A percentile compares a stretch with the other conserved stretches of the same genome.
phyloP scores from a whole-genome alignment of 2,113 vertebrate species.

The Physeter macrocephalus region DNA sequence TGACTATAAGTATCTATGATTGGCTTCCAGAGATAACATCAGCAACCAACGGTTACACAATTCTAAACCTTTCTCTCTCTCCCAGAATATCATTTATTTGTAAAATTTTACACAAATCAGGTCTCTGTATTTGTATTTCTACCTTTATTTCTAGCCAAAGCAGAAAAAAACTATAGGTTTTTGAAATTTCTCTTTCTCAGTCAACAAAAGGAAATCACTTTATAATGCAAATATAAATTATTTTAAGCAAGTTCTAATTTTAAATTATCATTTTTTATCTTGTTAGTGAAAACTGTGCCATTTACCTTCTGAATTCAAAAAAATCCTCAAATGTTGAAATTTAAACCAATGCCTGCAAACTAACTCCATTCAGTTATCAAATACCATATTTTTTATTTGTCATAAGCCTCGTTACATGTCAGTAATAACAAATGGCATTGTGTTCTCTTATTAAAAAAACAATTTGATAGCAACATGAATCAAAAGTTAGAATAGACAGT shows the following conservation, averaged over 20 bases:
- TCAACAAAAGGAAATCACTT: neutral
- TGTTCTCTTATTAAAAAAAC: neutral
- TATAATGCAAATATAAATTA: neutral
- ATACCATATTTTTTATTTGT: neutral
- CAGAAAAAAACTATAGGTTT: neutral
- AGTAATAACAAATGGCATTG: neutral
- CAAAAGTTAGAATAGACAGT: neutral
- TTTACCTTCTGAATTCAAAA: neutral
- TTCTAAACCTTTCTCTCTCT: neutral
- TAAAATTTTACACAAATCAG: neutral
- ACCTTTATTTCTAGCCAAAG: neutral
- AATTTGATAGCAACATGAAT: neutral
- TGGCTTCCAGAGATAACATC: neutral
- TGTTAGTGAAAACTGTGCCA: neutral
- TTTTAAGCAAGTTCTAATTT: neutral
- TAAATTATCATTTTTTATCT: neutral
- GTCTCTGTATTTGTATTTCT: neutral
- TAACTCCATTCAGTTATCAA: neutral
- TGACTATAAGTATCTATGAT: neutral
- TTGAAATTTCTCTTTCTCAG: neutral
- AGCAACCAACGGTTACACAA: neutral
- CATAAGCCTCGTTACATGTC: neutral
- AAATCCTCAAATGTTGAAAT: neutral
- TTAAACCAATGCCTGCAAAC: neutral
- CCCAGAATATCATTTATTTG: neutral